Percentiles rank a stretch among this genome's conserved stretches.
Conservation (phyloP, 2,888 invertebrate species). For the Agriotes lineatus region DNA sequence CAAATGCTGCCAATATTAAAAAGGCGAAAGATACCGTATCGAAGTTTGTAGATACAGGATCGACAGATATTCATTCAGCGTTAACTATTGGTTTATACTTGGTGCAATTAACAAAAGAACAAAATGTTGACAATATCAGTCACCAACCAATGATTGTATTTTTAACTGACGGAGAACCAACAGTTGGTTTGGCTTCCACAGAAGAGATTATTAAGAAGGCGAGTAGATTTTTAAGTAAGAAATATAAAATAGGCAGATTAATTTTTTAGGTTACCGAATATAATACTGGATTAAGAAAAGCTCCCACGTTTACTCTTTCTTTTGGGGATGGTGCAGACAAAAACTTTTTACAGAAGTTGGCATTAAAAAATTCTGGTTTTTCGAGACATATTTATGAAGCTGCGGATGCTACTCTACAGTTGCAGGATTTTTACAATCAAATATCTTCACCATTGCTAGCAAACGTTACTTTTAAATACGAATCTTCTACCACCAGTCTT, state of each 20-base stretch:
- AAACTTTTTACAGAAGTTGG: too few species aligned
- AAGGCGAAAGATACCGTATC: conserved; percentile 72
- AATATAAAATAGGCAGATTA: background rate
- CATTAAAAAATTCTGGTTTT: conserved; percentile 75
- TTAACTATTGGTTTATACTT: conserved; percentile 68
- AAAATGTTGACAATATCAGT: conserved; percentile 56
- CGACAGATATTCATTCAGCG: conserved; percentile 78
- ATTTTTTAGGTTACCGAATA: conserved; percentile 63
- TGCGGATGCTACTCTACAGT: conserved; percentile 75
- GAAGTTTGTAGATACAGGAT: conserved; percentile 70
- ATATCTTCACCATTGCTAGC: too few species aligned
- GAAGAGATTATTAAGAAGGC: conserved; percentile 69
- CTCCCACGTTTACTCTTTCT: conserved; percentile 74
- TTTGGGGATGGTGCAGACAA: too few species aligned
- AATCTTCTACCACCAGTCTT: conserved; percentile 70
- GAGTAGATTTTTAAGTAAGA: background rate
- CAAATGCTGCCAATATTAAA: conserved; percentile 70
- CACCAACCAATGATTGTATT: too few species aligned
- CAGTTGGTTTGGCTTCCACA: conserved; percentile 69
- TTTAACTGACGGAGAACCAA: too few species aligned
- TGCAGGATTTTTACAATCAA: too few species aligned
- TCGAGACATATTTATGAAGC: conserved; percentile 80
- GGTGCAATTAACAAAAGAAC: conserved; percentile 51
- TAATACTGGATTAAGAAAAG: conserved; percentile 61
- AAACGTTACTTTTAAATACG: conserved; percentile 76